Evolutionary conservation across 2,113 vertebrate genomes (phyloP), one percentile per base, ranked within the genome.

Genomic region (Brienomyrus longianalis): DNA sequence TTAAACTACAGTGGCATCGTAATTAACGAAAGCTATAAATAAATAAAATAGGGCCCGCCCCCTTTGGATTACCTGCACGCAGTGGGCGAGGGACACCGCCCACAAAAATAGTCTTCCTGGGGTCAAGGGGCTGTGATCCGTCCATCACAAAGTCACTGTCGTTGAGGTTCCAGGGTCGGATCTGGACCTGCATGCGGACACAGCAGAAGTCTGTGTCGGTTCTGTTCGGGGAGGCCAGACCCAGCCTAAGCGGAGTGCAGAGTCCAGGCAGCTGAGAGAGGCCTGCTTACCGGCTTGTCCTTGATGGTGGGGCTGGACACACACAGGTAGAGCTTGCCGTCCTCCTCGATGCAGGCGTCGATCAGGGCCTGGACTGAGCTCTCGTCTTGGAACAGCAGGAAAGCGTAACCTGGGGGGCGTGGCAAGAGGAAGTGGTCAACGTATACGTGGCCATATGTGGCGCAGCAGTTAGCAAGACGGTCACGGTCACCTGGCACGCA

Each of bases 71-170:
- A 99, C 98, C 98, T 96, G 98, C 98, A 95, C 98, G 97, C 83
- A 99, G 96, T 1, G 98, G 98, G 92, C 98, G 97, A 93, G 98
- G 98, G 93, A 99, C 98, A 89, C 98, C 98, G 92, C 98, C 98
- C 91, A 99, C 98, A 96, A 99, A 99, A 94, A 99, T 99, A 90
- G 98, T 99, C 96, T 99, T 99, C 92, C 98, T 96, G 87, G 98
- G 98, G 93, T 99, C 98, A 90, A 99, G 97, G 90, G 98, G 98
- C 94, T 99, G 98, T 90, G 98, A 99, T 92, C 98, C 98, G 92
- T 99, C 98, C 98, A 99, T 99, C 94, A 99, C 98, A 93, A 99
- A 99, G 93, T 99, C 98, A 91, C 98, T 99, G 95, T 99, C 98
- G 84, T 98, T 99, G 94, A 99, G 97, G 95, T 99, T 99, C 98